Evolutionary conservation across 2,888 invertebrate genomes (phyloP), one percentile per base, ranked within the genome.

Genomic region (Caenorhabditis plicata): DNA sequence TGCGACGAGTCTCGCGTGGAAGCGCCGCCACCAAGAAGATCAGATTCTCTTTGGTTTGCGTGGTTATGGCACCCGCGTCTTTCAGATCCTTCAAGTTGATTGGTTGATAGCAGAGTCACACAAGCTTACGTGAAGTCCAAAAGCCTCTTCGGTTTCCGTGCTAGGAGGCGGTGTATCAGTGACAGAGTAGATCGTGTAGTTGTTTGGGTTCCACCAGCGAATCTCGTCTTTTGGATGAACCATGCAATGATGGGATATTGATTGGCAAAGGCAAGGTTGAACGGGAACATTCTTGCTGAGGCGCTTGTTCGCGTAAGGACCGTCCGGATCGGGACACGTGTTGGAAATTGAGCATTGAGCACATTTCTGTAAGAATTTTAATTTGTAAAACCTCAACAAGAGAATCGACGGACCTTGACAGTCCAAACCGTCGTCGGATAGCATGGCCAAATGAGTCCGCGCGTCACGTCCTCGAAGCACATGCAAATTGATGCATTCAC

Each of bases 391-490:
- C 29, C 11, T 27, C 29, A 27, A 36, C 36, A 9, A 36, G 36
- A 7, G n/a, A 8, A 36, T 15, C 20, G n/a, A 9, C n/a, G 7
- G 8, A 77, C 73, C 65, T 78, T 77, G 25, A 73, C 74, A 42
- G 60, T 71, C 80, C 80, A 80, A 4, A 61, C 74, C 7, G 68
- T 46, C 2, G 71, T 65, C 25, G 76, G 73, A 54, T 80, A 80
- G 41, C 80, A 80, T 7, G 80, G 80, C 80, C 80, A 80, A 15
- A 80, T 75, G 27, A 74, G 64, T 17, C 80, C 80, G n/a, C 74
- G 71, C 5, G 73, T 62, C 7, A 68, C 64, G 50, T 81, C 80
- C 48, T 81, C 78, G 41, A 75, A 81, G 42, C 80, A 80, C 54
- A 80, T 68, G 49, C 80, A 80, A 7, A 79, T 71, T 8, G 74